phyloP scores from a whole-genome alignment of 2,113 vertebrate genomes.

The Hystrix cristata region DNA sequence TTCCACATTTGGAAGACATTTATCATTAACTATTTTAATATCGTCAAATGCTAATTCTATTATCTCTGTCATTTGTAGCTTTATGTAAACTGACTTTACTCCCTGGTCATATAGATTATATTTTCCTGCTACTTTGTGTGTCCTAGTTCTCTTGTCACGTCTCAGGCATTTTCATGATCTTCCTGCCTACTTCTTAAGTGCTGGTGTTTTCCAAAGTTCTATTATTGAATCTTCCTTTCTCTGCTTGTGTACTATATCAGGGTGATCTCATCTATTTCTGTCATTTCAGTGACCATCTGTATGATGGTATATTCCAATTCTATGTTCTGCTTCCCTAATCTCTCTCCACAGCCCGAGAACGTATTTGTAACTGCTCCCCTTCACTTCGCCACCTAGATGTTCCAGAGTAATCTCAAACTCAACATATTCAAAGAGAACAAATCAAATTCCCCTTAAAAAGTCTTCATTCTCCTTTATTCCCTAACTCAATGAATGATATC shows the following conservation, averaged over 20 bases:
- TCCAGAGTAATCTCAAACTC: constrained; percentile 30
- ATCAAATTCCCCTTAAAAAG: constrained; percentile 26
- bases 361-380: neutral
- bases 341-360: constrained; percentile 2
- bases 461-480: neutral
- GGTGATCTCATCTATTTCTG: neutral
- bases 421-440: neutral
- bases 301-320: neutral
- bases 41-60: constrained; percentile 13
- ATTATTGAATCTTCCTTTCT: constrained; percentile 1
- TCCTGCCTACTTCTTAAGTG: neutral
- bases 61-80: constrained; percentile 10
- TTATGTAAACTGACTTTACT: constrained; percentile 14
- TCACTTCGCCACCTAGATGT: neutral
- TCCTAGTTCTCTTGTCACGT: constrained; percentile 31
- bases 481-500: constrained; percentile 12
- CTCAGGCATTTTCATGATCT: neutral
- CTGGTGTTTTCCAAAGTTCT: neutral
- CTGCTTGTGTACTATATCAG: neutral
- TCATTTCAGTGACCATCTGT: constrained; percentile 32
- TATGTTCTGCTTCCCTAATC: neutral
- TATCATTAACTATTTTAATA: neutral
- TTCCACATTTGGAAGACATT: constrained; percentile 11
- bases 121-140: neutral
- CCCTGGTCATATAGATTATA: neutral